phyloP scores from a whole-genome alignment of 2,888 invertebrate genomes.

The Dasysyrphus albostriatus region DNA sequence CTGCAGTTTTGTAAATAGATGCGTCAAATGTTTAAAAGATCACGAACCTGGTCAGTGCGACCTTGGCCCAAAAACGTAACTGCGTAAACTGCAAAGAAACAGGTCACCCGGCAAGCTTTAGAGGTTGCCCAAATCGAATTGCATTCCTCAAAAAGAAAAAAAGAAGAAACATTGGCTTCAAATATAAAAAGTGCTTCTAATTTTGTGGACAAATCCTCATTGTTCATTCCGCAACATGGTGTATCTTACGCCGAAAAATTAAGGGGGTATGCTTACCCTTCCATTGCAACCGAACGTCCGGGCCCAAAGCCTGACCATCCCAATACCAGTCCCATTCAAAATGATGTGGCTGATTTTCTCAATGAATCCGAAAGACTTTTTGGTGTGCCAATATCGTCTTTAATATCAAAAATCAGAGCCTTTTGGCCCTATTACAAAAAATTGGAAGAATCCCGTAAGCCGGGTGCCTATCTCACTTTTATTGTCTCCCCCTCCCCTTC shows the following conservation, averaged over 20 bases:
- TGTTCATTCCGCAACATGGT: not conserved
- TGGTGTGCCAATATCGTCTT: not conserved
- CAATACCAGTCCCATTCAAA: no score
- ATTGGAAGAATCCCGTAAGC: not conserved
- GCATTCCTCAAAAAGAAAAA: not conserved
- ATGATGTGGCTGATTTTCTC: not conserved
- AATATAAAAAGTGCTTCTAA: no score
- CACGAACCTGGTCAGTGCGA: not conserved
- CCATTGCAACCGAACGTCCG: no score
- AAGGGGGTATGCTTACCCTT: not conserved
- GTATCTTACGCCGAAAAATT: conserved; percentile 8
- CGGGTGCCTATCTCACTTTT: not conserved
- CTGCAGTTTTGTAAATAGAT: not conserved
- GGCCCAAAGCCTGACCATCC: no score
- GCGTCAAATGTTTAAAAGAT: conserved; percentile 8
- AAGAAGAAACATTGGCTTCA: not conserved
- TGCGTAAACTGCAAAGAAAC: not conserved
- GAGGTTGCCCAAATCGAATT: not conserved
- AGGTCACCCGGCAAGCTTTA: conserved; percentile 10
- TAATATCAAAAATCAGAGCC: not conserved
- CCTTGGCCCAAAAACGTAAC: no score
- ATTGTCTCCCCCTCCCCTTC: not conserved
- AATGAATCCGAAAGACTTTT: not conserved
- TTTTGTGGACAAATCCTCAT: no score
- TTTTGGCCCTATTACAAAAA: not conserved